Evolutionary conservation across 2,113 vertebrate genomes (phyloP), one percentile per base, ranked within the genome.

Genomic region (Sinocyclocheilus rhinocerous): DNA sequence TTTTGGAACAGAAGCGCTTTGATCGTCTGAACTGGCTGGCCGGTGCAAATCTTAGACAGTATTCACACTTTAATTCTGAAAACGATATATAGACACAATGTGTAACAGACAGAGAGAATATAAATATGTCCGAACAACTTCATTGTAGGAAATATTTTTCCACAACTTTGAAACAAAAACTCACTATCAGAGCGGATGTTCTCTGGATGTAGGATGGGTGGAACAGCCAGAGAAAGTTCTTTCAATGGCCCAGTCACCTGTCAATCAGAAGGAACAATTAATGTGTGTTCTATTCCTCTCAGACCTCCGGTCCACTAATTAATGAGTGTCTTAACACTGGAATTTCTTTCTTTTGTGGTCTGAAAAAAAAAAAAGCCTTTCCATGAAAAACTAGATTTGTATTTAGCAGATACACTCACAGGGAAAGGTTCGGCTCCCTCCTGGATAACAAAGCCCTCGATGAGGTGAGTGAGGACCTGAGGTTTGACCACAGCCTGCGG

Each of bases 401-500:
- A 8, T 75, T 48, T 24, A 52, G 18, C 15, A n/a, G 50, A 50
- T 20, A 77, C 39, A 88, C 97, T 95, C 92, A 99, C 98, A 83
- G 98, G 98, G 92, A 99, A 99, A 15, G 98, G 98, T 83, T 99
- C 98, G 8, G 98, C 98, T 93, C 98, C 98, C 89, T 99, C 98
- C 92, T 99, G 98, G 92, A 99, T 99, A 70, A 99, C 98, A 85
- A 99, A 99, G 80, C 98, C 98, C 90, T 99, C 98, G 3, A 99
- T 99, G 89, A 99, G 96, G 89, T 99, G 98, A 0, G 98, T 99
- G 85, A 99, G 97, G 88, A 99, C 99, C 91, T 99, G 98, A 39
- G 98, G 98, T 91, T 99, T 99, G 89, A 99, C 98, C 0, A 99
- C 99, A 65, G 98, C 98, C 92, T 99, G 98, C 2, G 98, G 98